Base-by-base conservation (phyloP, 2,888 invertebrate species). In the Cephus rjabovi region DNA sequence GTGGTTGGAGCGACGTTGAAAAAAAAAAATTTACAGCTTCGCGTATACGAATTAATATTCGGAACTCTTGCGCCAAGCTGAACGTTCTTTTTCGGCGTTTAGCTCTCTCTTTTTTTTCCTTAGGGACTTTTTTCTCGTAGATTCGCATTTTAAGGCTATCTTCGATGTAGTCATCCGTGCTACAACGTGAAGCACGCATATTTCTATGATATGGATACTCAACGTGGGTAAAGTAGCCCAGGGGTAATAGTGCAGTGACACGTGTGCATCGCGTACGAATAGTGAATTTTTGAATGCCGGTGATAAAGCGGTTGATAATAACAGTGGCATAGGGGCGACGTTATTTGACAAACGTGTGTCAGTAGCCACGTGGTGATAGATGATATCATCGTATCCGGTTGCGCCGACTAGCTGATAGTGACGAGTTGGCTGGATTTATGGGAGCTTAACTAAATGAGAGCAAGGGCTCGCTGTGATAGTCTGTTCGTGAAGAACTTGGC, bases 281-380 rank as follows among this genome's bases (percentile, higher is more conserved):
- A 56, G 56, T 56, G 9, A 56, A 23, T 12, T 35, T 74, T 74
- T 23, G 35, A 37, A 34, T 34, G 68, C n/a, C 33, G 33, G 33
- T 35, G 74, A 74, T 74, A 74, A 74, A 35, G 30, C 34, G 23
- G 30, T 12, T 23, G 34, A 73, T 75, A 80, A 83, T 83, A 78
- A 74, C 80, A 74, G 73, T 75, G 81, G 79, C 75, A 80, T 80
- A 81, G 81, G 80, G 82, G 79, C 82, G 83, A 82, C 81, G 74
- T 82, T 79, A 77, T 80, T 80, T 84, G 85, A 85, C 83, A 85
- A 85, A 86, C 83, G 85, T 75, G 81, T 79, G 85, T 85, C 86
- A 81, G 81, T 77, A 81, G 82, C 76, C 82, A 82, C 73, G 81
- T 77, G 82, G 81, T 77, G 83, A 84, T 79, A 84, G 77, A 77